These are phyloP conservation scores for Pseudoips prasinana DNA, from an alignment of 2,888 invertebrate species.

Conservation along the genomic window DNA sequence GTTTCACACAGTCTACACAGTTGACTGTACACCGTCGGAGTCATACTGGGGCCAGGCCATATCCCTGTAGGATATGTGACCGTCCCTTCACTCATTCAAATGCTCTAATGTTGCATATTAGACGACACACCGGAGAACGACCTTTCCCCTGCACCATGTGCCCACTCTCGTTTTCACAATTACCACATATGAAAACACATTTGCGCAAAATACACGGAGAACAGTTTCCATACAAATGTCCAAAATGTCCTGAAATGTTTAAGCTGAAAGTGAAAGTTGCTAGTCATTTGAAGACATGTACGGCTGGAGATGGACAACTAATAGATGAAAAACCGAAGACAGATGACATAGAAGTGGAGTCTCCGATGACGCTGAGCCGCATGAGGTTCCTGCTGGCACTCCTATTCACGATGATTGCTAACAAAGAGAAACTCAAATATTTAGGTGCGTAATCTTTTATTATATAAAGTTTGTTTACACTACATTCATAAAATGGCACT, in stretches of 20 bases:
- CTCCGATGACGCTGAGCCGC: constrained; percentile 85
- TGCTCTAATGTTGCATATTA: constrained; percentile 90
- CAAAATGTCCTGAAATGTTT: constrained; percentile 87
- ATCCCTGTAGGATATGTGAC: constrained; percentile 90
- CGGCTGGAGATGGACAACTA: constrained; percentile 41
- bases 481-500: constrained; percentile 55
- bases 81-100: constrained; percentile 92
- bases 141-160: constrained; percentile 89
- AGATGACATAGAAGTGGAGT: constrained; percentile 50
- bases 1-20: constrained; percentile 92
- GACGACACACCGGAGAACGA: constrained; percentile 92
- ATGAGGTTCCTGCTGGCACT: constrained; percentile 91
- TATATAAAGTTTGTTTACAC: constrained; percentile 43
- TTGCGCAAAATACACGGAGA: constrained; percentile 93
- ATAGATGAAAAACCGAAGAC: constrained; percentile 11
- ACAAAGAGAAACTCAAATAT: constrained; percentile 88
- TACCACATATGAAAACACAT: constrained; percentile 94
- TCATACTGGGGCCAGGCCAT: constrained; percentile 93
- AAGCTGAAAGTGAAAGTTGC: constrained; percentile 89
- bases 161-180: constrained; percentile 88
- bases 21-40: constrained; percentile 91
- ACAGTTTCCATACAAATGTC: constrained; percentile 89
- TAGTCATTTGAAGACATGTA: constrained; percentile 81
- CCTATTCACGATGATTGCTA: constrained; percentile 90
- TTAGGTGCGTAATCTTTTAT: constrained; percentile 85